A percentile compares a stretch with the other conserved stretches of the same genome.
Conservation (phyloP, 2,113 vertebrate genomes). For the Mystacornis crossleyi region DNA sequence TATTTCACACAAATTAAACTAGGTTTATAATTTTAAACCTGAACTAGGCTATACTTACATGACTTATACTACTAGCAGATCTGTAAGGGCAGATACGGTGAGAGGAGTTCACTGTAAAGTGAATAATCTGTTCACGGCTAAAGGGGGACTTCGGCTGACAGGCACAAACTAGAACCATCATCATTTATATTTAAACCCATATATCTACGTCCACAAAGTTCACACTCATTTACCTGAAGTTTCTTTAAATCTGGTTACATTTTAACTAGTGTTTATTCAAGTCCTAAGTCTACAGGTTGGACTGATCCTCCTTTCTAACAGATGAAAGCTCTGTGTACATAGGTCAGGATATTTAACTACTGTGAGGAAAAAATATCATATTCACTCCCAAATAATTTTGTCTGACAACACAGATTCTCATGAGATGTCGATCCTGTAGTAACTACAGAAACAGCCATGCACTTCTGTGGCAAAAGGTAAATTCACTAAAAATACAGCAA, state of each 20-base stretch:
- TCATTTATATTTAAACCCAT: neutral
- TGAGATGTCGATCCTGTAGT: neutral
- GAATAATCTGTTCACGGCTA: neutral
- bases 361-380: neutral
- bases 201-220: neutral
- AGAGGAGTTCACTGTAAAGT: neutral
- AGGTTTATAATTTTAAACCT: neutral
- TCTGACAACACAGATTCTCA: neutral
- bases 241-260: constrained; percentile 20
- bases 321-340: neutral
- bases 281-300: neutral
- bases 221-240: neutral
- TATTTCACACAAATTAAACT: neutral
- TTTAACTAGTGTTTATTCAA: constrained; percentile 26
- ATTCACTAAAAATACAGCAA: neutral
- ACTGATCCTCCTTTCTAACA: neutral
- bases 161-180: neutral
- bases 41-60: neutral
- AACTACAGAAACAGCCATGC: neutral
- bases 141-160: neutral
- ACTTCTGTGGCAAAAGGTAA: neutral
- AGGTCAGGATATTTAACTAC: neutral
- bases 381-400: neutral
- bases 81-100: neutral
- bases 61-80: neutral